Evolutionary conservation across 23 tunicate species (phyloP).

Genomic region (Pegea sp.): DNA sequence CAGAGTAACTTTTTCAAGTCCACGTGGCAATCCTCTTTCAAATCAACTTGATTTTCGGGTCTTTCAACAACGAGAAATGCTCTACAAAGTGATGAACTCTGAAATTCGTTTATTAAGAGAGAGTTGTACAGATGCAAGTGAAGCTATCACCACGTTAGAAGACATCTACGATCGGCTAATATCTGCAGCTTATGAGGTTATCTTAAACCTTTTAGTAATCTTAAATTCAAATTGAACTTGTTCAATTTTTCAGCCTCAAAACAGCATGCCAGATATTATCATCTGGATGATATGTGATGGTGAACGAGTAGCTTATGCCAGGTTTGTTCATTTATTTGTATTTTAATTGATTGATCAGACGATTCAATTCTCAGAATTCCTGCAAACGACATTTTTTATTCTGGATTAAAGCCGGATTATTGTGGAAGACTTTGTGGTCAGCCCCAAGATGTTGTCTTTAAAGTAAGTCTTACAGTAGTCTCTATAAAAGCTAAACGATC

Average conservation of each 20-base stretch:
- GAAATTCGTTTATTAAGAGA: constrained; percentile 46
- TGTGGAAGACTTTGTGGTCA: constrained; percentile 66
- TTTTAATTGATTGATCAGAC: too few relatives aligned
- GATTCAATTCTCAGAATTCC: constrained; percentile 68
- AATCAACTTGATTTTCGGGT: constrained; percentile 64
- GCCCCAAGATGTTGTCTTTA: constrained; percentile 31
- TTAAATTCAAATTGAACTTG: not conserved
- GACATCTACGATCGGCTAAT: constrained; percentile 48
- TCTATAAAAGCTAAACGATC: too few relatives aligned
- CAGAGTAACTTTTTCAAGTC: constrained; percentile 64
- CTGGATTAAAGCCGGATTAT: constrained; percentile 43
- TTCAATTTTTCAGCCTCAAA: constrained; percentile 55
- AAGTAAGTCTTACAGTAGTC: too few relatives aligned
- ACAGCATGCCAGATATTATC: constrained; percentile 77
- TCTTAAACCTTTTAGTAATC: not conserved
- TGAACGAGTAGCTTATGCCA: constrained; percentile 75
- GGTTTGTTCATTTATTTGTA: too few relatives aligned
- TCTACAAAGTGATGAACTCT: constrained; percentile 12
- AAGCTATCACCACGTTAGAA: constrained; percentile 30
- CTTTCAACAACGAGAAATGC: constrained; percentile 37
- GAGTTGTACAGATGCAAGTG: constrained; percentile 60
- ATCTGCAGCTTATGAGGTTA: constrained; percentile 51
- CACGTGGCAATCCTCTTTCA: constrained; percentile 64
- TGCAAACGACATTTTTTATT: constrained; percentile 59
- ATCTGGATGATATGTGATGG: constrained; percentile 85